Evolutionary conservation across 2,113 vertebrate species (phyloP), one percentile per base, ranked within the genome.

Genomic region (Solenodon paradoxus): DNA sequence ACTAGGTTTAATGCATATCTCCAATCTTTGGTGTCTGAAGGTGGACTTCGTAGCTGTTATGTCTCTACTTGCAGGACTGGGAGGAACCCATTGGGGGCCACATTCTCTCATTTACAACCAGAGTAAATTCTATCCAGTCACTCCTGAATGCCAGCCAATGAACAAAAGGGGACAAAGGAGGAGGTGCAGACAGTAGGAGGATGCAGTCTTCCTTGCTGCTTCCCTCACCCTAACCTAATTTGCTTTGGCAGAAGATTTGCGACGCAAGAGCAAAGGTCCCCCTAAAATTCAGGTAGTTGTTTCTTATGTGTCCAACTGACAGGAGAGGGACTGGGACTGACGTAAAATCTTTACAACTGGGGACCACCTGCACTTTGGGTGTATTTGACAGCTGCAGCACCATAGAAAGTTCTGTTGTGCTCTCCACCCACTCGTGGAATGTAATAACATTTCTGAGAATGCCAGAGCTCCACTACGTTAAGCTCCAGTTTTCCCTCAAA

Each of bases 21-120:
- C 59, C 49, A 59, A 5, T 13, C 26, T 51, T 10, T 49, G n/a
- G 32, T 77, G 82, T 38, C 42, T 64, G 4, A 93, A 47, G 4
- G 38, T 78, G 17, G 28, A 1, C 17, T 28, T 7, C 49, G 40
- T 16, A 40, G 45, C 13, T 42, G 8, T 35, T 13, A 22, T 17
- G 30, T 42, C 47, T 51, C 47, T 81, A 8, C 32, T 22, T 79
- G 15, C 7, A 53, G 2, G 26, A 0, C 42, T 30, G 15, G 9
- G 7, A 68, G 13, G 32, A 2, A 68, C 16, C 0, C 2, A 49
- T 9, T 12, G 11, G 1, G 3, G 15, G 12, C 38, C 10, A 0
- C 42, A 61, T 80, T 7, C 10, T 86, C 16, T 24, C 74, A 80
- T 15, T 47, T 75, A 53, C 69, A 61, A 30, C 17, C 9, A 30